Conservation (phyloP, 2,113 vertebrate genomes). For the Oriolus oriolus region DNA sequence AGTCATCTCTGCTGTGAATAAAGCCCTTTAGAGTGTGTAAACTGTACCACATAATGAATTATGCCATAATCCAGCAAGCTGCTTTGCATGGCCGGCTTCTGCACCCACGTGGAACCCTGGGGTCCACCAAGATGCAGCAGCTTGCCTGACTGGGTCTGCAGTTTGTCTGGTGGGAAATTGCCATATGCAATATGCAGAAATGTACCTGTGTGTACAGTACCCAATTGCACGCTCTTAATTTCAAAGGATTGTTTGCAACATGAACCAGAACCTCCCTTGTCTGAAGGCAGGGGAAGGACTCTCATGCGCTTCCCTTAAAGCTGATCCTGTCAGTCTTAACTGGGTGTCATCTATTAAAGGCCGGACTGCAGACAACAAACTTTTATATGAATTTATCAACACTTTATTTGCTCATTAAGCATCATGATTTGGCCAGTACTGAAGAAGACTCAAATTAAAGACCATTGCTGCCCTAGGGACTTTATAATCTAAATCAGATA, state of each 20-base stretch:
- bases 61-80: conserved; percentile 14
- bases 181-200: background rate
- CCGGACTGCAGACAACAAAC: background rate
- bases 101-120: background rate
- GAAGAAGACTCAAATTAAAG: conserved; percentile 33
- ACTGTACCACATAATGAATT: background rate
- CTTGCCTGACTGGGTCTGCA: background rate
- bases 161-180: conserved; percentile 16
- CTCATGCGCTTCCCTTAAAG: background rate
- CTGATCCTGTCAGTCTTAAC: background rate
- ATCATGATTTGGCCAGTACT: background rate
- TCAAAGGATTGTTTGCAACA: background rate
- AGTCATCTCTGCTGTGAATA: conserved; percentile 34
- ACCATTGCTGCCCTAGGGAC: conserved; percentile 7
- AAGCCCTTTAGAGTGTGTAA: conserved; percentile 23
- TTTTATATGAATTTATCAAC: conserved; percentile 22
- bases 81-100: background rate
- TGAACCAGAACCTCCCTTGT: background rate
- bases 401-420: conserved; percentile 31
- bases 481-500: conserved; percentile 28
- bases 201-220: background rate
- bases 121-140: background rate
- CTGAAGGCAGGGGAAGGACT: background rate
- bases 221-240: background rate
- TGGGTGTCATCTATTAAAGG: background rate